Conservation (phyloP, 2,113 vertebrate species). For the Etheostoma spectabile region DNA sequence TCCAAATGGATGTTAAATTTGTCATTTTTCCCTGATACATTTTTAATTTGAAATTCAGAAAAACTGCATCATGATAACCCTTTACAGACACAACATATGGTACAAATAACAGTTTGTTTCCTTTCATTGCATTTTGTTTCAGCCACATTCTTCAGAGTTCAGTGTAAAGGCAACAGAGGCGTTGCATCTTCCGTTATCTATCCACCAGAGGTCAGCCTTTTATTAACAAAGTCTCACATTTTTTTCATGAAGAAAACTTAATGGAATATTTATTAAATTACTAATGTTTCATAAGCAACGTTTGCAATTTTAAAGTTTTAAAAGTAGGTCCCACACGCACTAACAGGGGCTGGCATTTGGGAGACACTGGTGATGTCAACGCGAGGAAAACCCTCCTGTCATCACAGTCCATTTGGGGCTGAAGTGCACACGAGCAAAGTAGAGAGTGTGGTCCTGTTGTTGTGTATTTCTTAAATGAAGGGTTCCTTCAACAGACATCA, state of each 20-base stretch:
- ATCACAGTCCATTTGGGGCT: slow-evolving; percentile 44
- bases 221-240: slow-evolving; percentile 67
- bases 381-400: slow-evolving; percentile 51
- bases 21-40: neutral
- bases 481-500: slow-evolving; percentile 49
- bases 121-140: slow-evolving; percentile 19
- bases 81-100: slow-evolving; percentile 25
- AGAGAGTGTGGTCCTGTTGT: slow-evolving; percentile 34
- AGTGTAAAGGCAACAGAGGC: slow-evolving; percentile 14
- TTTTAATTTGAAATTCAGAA: slow-evolving; percentile 27
- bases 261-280: slow-evolving; percentile 7
- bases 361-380: slow-evolving; percentile 10
- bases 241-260: slow-evolving; percentile 16
- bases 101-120: neutral
- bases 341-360: slow-evolving; percentile 2
- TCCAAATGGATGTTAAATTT: neutral
- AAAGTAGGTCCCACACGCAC: neutral
- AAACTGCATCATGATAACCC: neutral
- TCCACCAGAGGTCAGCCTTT: slow-evolving; percentile 85
- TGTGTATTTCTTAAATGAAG: slow-evolving; percentile 48
- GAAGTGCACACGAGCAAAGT: slow-evolving; percentile 25
- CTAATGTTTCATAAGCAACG: neutral
- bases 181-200: slow-evolving; percentile 38
- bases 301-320: neutral
- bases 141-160: neutral